Percentiles rank a stretch among this genome's conserved stretches.
These are phyloP conservation scores for Zingel zingel DNA, from an alignment of 2,113 vertebrate species.

Conservation along the genomic window DNA sequence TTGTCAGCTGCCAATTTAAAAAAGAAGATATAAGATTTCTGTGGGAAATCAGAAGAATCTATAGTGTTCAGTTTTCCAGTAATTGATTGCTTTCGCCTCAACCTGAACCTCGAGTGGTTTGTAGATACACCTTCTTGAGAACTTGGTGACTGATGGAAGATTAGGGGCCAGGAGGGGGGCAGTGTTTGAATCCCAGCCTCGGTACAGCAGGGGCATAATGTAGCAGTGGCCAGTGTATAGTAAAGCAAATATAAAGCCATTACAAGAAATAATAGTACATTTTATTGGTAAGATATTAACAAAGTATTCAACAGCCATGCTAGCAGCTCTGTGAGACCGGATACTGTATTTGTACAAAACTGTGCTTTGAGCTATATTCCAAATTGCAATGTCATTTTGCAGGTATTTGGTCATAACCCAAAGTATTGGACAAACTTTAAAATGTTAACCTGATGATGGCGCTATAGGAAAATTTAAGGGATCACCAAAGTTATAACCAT, in stretches of 20 bases:
- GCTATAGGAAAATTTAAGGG: not conserved
- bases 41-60: conserved; percentile 57
- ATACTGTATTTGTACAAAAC: not conserved
- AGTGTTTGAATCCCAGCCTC: conserved; percentile 7
- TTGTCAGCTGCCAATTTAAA: conserved; percentile 70
- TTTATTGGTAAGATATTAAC: not conserved
- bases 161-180: not conserved
- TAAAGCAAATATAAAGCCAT: not conserved
- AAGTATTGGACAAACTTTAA: not conserved
- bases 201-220: not conserved
- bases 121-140: conserved; percentile 30
- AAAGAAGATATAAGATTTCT: conserved; percentile 64
- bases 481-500: not conserved
- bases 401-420: not conserved
- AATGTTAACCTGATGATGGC: not conserved
- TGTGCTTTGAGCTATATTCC: not conserved
- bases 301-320: not conserved
- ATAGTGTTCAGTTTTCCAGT: conserved; percentile 50
- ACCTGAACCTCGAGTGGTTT: conserved; percentile 48
- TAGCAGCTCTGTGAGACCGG: not conserved
- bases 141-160: conserved; percentile 34
- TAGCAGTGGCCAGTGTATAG: not conserved
- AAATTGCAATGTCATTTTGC: not conserved
- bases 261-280: not conserved
- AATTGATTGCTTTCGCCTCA: conserved; percentile 54